Evolutionary conservation across 2,113 vertebrate species (phyloP), one percentile per base, ranked within the genome.

Genomic region (Ameiurus melas): DNA sequence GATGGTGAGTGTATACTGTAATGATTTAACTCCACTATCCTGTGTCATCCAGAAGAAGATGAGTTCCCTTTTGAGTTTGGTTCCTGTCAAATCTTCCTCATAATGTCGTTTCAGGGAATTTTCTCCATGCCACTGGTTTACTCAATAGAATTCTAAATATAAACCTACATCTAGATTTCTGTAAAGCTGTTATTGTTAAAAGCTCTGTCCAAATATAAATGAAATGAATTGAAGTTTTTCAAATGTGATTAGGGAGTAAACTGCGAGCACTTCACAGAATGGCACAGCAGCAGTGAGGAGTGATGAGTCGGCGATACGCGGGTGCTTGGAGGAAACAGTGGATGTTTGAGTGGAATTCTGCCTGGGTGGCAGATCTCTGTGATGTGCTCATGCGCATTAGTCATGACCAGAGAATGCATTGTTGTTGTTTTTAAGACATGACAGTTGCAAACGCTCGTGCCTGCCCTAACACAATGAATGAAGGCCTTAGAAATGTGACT

Each of bases 351-450:
- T 93, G 94, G 93, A 94, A 96, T 96, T 95, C 93, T 95, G 95
- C 95, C 93, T 94, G 64, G 90, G 92, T 93, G 90, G 95, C 95
- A 95, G 92, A 94, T 94, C 92, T 88, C 90, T 5, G 92, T 94
- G 92, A 95, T 95, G 94, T 95, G 94, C 93, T 95, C 95, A 95
- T 93, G 93, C 91, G 91, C 93, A 85, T 95, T 94, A 93, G 92
- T 96, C 95, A 96, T 90, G 91, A 93, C 92, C 91, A 93, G 93
- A 90, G 94, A 95, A 95, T 95, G 94, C 95, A 94, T 95, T 95
- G 95, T 95, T 92, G 92, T 91, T 91, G 93, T 95, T 95, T 95
- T 95, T 94, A 95, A 96, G 95, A 96, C 93, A 94, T 90, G 94
- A 93, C 94, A 88, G 91, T 93, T 92, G 93, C 90, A 86, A 90